Evolutionary conservation across 2,888 invertebrate genomes (phyloP), one percentile per base, ranked within the genome.

Genomic region (Allacma fusca): DNA sequence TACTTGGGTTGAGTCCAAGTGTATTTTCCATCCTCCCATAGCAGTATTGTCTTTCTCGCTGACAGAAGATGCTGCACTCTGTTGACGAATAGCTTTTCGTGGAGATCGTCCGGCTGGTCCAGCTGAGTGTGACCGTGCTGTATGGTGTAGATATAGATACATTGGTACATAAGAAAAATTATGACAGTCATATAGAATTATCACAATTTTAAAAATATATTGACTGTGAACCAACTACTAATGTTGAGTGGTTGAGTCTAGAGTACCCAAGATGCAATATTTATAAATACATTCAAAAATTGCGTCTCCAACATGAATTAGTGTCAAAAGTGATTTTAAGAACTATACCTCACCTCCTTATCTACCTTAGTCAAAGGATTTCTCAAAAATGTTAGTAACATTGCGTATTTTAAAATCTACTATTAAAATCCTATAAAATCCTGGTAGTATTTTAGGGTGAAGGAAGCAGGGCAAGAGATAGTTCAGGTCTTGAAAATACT

Each of bases 81-180:
- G 78, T 28, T 83, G 82, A 73, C 82, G 80, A 80, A 79, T 81
- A 75, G 83, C 74, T 78, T 82, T 84, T 65, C 82, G 79, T 71
- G 83, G 84, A 74, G 83, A 81, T 62, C 81, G 79, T 80, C 81
- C 81, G 7, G 87, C 88, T 16, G 92, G 92, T 81, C 92, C 92
- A 84, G 91, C 91, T 79, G 92, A 92, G 86, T 92, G 91, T 78
- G 92, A 92, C 85, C 92, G 91, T 86, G 89, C 91, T 88, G 85
- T 80, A 50, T 13, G 23, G 23, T 59, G n/a, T n/a, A n/a, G n/a
- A 59, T 5, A 9, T 40, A 13, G 7, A 40, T 40, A 40, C 13
- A 40, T 40, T 40, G 5, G 40, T 5, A 40, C 5, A 9, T 40
- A 40, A 40, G 5, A n/a, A n/a, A n/a, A n/a, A n/a, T 40, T 40